Evolutionary conservation across 92 coral and sea anemone species (phyloP), one percentile per base, ranked within the genome.

Genomic region (Porites rus): DNA sequence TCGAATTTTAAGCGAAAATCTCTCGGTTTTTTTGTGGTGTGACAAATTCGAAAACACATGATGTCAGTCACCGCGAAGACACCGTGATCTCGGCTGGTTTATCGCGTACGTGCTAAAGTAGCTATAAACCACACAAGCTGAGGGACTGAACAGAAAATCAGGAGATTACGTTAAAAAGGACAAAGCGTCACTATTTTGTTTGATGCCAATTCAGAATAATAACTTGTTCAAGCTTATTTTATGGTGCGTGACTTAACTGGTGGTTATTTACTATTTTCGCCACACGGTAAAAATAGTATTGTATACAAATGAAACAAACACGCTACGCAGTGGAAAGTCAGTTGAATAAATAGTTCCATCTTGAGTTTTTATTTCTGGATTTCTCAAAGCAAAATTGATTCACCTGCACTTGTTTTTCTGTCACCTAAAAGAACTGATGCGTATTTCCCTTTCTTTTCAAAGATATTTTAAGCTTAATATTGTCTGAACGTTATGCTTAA

Each of bases 161-260:
- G 87, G 80, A 65, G 51, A 73, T 74, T 74, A 80, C 87, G 87
- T 13, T 14, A 83, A 83, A 52, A 51, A 22, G 52, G 28, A 50
- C 24, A 21, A 16, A 74, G 46, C 87, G 87, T 83, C 79, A 83
- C 51, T 66, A 18, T 63, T 65, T 83, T 66, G 53, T 63, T 83
- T 74, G 63, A 53, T 10, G 53, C 22, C 58, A 73, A 64, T 74
- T 65, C 9, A 50, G 7, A 62, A 68, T 24, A 53, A 79, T 18
- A 13, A 14, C 7, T 31, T 46, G 76, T 51, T 67, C 31, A 28
- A 28, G 67, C 53, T 69, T 69, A 18, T 51, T 12, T 51, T 38
- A 51, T 25, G 51, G 85, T 83, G 87, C 87, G 87, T 83, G 87
- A 83, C 87, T 83, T 83, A 62, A 43, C 63, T n/a, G 74, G 38